These are phyloP conservation scores for Pammene aurita DNA, from an alignment of 2,888 invertebrate genomes.

Conservation along the genomic window DNA sequence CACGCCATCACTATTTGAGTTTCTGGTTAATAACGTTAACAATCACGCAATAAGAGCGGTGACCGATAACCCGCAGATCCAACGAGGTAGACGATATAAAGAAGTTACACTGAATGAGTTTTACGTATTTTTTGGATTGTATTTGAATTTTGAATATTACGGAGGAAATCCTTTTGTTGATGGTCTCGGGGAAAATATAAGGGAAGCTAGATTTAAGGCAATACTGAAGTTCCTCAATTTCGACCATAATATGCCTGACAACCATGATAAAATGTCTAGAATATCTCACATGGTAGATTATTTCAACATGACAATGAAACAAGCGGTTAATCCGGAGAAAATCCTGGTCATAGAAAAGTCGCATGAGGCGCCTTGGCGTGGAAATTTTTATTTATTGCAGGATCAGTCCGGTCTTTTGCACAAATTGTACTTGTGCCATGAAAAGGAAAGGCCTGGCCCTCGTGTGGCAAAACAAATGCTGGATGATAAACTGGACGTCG, in stretches of 20 bases:
- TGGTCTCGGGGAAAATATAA: not conserved
- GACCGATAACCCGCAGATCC: not conserved
- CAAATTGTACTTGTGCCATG: not conserved
- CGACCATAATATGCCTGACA: not conserved
- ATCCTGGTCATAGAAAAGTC: not conserved
- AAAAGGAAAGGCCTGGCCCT: not conserved
- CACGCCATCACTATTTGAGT: not conserved
- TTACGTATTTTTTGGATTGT: conserved; percentile 2
- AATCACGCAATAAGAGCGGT: not conserved
- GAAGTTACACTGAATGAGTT: conserved; percentile 5
- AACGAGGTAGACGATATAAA: not conserved
- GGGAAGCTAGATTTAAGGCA: not conserved
- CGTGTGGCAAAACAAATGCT: not conserved
- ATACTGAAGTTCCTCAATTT: not conserved
- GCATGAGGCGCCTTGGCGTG: not conserved
- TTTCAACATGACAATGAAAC: not conserved
- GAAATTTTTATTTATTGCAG: not conserved
- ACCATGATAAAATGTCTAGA: not conserved
- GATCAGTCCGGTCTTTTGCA: conserved; percentile 3
- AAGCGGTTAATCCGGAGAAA: not conserved
- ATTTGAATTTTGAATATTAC: not conserved
- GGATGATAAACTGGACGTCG: conserved; percentile 4
- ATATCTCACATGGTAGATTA: conserved; percentile 5
- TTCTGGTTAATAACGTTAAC: conserved; percentile 1
- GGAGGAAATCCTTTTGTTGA: not conserved